phyloP scores from a whole-genome alignment of 2,797 vertebrate genomes.

The Poecilia picta region DNA sequence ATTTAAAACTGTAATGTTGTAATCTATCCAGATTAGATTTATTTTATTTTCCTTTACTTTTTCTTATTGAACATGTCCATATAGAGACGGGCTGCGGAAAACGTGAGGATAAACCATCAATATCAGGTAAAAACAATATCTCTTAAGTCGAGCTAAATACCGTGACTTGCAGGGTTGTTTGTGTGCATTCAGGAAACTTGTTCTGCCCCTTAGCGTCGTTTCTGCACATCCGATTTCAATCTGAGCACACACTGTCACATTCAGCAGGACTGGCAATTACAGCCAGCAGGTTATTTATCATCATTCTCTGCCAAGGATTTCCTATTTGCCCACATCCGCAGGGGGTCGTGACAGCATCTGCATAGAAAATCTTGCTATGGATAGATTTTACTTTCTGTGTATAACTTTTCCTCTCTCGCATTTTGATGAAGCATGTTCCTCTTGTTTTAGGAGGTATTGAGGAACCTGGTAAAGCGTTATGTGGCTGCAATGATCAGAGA shows the following conservation, averaged over 20 bases:
- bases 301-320: conserved; percentile 14
- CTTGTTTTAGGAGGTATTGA: conserved; percentile 90
- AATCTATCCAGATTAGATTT: neutral
- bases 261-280: conserved; percentile 29
- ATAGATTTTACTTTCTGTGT: conserved; percentile 15
- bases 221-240: conserved; percentile 15
- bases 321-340: conserved; percentile 23
- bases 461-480: conserved; percentile 96
- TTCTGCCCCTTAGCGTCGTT: neutral
- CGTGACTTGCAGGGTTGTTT: conserved; percentile 16
- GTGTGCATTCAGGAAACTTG: neutral
- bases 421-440: neutral
- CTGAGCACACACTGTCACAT: conserved; percentile 5
- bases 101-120: conserved; percentile 93
- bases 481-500: conserved; percentile 99
- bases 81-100: conserved; percentile 94
- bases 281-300: conserved; percentile 32
- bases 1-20: neutral
- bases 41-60: neutral
- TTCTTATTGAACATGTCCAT: conserved; percentile 32
- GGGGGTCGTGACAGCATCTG: conserved; percentile 17
- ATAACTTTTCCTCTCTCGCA: neutral
- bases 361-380: conserved; percentile 12
- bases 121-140: conserved; percentile 87
- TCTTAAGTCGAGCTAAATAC: conserved; percentile 22